Evolutionary conservation across 2,888 invertebrate species (phyloP).

Genomic region (Drosophila maculinotata): DNA sequence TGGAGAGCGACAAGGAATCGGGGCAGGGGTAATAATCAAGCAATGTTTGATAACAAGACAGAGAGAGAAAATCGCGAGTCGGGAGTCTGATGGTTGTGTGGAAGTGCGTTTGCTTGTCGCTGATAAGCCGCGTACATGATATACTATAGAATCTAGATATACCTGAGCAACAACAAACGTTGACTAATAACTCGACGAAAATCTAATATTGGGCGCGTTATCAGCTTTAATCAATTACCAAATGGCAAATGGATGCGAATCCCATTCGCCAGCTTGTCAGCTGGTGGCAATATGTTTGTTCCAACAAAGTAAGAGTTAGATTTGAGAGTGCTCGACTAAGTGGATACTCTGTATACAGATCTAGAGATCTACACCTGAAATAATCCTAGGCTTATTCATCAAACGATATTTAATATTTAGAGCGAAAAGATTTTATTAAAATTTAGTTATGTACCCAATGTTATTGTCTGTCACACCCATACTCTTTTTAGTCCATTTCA

Average conservation of each 20-base stretch:
- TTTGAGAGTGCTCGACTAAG: not conserved
- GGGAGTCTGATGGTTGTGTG: slow-evolving; percentile 11
- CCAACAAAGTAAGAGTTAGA: not conserved
- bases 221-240: slow-evolving; percentile 60
- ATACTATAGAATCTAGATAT: slow-evolving; percentile 2
- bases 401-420: too few relatives aligned
- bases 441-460: too few relatives aligned
- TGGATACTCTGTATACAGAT: too few relatives aligned
- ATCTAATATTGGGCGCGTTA: slow-evolving; percentile 18
- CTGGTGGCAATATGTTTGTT: slow-evolving; percentile 32
- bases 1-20: not conserved
- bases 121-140: slow-evolving; percentile 42
- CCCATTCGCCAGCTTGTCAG: slow-evolving; percentile 37
- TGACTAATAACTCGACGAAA: slow-evolving; percentile 14
- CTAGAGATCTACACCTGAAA: too few relatives aligned
- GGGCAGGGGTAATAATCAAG: slow-evolving; percentile 26
- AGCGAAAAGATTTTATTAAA: too few relatives aligned
- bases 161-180: slow-evolving; percentile 8
- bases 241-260: slow-evolving; percentile 45
- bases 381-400: too few relatives aligned
- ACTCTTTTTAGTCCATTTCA: not conserved
- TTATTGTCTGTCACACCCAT: not conserved
- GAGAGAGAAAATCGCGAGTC: not conserved
- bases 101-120: slow-evolving; percentile 24
- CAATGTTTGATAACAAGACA: slow-evolving; percentile 45